These are phyloP conservation scores for Mizuhopecten yessoensis DNA, from an alignment of 1,140 invertebrate species.

Conservation along the genomic window DNA sequence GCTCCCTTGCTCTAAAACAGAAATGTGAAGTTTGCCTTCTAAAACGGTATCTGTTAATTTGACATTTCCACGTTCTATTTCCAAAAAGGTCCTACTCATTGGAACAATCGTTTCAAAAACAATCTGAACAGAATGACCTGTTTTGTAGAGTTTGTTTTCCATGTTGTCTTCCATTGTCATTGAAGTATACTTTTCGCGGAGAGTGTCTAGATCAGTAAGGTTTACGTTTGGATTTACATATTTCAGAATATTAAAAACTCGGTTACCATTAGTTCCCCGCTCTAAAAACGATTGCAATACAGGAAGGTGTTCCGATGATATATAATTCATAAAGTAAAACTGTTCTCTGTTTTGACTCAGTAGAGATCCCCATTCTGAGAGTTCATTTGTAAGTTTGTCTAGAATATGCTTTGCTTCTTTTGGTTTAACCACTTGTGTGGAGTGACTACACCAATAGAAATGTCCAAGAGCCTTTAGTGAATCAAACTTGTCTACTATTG, in stretches of 20 bases:
- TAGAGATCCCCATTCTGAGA: slow-evolving; percentile 52
- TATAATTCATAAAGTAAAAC: slow-evolving; percentile 68
- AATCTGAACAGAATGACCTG: not conserved
- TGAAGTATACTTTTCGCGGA: slow-evolving; percentile 43
- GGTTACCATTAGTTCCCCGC: slow-evolving; percentile 15
- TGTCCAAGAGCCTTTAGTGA: slow-evolving; percentile 65
- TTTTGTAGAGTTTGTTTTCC: not conserved
- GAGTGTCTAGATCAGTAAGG: slow-evolving; percentile 40
- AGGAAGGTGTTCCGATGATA: slow-evolving; percentile 63
- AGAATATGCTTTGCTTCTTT: slow-evolving; percentile 38
- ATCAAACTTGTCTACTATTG: slow-evolving; percentile 53
- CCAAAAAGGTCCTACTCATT: not conserved
- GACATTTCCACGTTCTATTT: not conserved
- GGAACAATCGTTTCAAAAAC: not conserved
- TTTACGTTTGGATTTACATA: slow-evolving; percentile 58
- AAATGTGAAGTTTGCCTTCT: slow-evolving; percentile 43
- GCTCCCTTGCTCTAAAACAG: slow-evolving; percentile 50
- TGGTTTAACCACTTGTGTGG: slow-evolving; percentile 26
- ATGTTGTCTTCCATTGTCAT: not conserved
- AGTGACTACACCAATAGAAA: slow-evolving; percentile 50
- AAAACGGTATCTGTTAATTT: slow-evolving; percentile 49
- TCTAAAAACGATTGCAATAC: slow-evolving; percentile 57
- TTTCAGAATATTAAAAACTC: slow-evolving; percentile 45
- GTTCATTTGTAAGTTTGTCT: slow-evolving; percentile 42
- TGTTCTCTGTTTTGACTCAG: slow-evolving; percentile 45